Base-by-base conservation (phyloP, 1,140 invertebrate genomes). In the Notospermus geniculatus region DNA sequence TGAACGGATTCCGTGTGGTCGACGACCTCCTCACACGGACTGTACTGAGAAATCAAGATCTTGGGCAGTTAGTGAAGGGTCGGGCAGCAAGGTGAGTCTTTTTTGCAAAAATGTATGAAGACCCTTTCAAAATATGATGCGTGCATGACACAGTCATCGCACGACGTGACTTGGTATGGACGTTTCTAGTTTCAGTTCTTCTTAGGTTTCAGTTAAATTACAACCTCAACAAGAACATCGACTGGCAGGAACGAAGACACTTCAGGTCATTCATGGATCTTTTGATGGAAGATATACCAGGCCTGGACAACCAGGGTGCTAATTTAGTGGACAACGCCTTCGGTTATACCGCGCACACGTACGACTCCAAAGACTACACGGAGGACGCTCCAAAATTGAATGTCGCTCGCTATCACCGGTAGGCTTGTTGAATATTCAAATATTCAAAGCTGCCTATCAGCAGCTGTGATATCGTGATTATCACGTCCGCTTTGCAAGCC, bases 21-120 rank as follows among this genome's bases (percentile, higher is more conserved):
- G 72, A 76, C 57, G 74, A 76, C 32, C 46, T 76, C 25, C 27
- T n/a, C 2, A 2, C 57, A 4, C 5, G 57, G 27, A 59, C 29
- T 25, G 19, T 1, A 11, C 19, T 22, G 17, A 15, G n/a, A 1
- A 46, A 19, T 17, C 25, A 23, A 2, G 9, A 46, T n/a, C n/a
- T n/a, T n/a, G 57, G 30, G 46, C n/a, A 17, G 29, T n/a, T 50
- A 27, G 32, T 15, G 4, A 36, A 36, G 4, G 4, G 5, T 36
- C 4, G 32, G 32, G 32, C 32, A 7, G 32, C 32, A 15, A 36
- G 32, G 32, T 36, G 15, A n/a, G n/a, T n/a, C n/a, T n/a, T n/a
- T n/a, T n/a, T n/a, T n/a, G n/a, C n/a, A n/a, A n/a, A n/a, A n/a
- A n/a, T n/a, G n/a, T n/a, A n/a, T n/a, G n/a, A n/a, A n/a, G n/a